Evolutionary conservation across 2,113 vertebrate genomes (phyloP).

Genomic region (Pavo muticus): DNA sequence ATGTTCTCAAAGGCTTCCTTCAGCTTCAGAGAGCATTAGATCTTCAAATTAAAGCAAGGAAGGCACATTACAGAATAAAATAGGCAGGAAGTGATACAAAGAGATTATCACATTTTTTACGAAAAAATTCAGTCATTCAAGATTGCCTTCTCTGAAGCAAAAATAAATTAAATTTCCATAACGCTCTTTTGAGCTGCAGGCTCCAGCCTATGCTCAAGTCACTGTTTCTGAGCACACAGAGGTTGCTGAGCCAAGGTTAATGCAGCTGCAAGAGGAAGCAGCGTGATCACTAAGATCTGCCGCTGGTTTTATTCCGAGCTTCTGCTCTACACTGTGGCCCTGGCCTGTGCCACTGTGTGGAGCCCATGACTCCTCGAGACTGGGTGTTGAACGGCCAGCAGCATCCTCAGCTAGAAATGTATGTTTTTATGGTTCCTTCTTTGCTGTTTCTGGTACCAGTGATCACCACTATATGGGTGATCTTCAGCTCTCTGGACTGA

Average conservation of each 20-base stretch:
- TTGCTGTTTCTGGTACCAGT: fast-evolving
- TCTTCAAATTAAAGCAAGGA: background rate
- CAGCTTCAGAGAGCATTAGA: background rate
- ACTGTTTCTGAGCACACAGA: background rate
- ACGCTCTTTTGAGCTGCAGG: background rate
- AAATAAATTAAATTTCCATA: background rate
- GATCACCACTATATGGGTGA: background rate
- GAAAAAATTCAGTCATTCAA: background rate
- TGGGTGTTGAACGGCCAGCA: fast-evolving
- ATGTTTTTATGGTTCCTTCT: fast-evolving
- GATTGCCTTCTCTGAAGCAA: background rate
- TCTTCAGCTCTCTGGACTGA: background rate
- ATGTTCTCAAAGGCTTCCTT: background rate
- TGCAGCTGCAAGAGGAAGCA: background rate
- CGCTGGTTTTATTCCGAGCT: background rate
- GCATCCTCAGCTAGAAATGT: background rate
- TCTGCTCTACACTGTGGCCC: background rate
- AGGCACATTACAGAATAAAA: background rate
- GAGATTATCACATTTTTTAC: background rate
- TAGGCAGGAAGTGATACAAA: background rate
- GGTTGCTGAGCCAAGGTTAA: background rate
- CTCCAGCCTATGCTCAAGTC: background rate
- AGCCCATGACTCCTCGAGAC: fast-evolving
- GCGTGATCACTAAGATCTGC: fast-evolving
- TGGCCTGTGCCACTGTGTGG: fast-evolving